phyloP scores from a whole-genome alignment of 92 coral and sea anemone species.

The Paramuricea clavata region DNA sequence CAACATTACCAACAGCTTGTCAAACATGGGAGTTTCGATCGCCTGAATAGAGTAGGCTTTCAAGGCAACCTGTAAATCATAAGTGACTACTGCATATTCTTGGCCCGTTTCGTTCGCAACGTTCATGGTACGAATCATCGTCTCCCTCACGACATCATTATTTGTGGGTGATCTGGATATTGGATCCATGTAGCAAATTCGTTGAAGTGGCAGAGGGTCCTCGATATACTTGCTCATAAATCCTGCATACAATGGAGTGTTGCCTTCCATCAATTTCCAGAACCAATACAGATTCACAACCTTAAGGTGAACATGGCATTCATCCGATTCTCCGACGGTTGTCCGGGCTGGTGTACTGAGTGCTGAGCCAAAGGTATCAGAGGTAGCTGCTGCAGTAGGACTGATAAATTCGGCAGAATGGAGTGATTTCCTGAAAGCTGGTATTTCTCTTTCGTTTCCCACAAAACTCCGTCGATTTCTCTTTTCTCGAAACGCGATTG shows the following conservation, averaged over 20 bases:
- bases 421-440: constrained; percentile 13
- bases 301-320: not conserved
- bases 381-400: not conserved
- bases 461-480: constrained; percentile 11
- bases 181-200: not conserved
- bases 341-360: not conserved
- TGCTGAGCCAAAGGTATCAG: not conserved
- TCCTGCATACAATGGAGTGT: constrained; percentile 6
- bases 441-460: constrained; percentile 7
- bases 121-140: not conserved
- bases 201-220: constrained; percentile 6
- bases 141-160: constrained; percentile 1
- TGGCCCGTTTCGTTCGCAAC: constrained; percentile 5
- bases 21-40: not conserved
- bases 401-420: not conserved
- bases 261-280: not conserved
- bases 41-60: not conserved
- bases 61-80: not conserved
- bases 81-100: not conserved
- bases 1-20: not conserved
- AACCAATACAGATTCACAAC: constrained; percentile 1
- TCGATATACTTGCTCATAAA: constrained; percentile 5
- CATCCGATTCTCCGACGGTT: not conserved
- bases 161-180: constrained; percentile 14
- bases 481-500: not conserved